Evolutionary conservation across 2,797 vertebrate genomes (phyloP).

Genomic region (Poeciliopsis infans): DNA sequence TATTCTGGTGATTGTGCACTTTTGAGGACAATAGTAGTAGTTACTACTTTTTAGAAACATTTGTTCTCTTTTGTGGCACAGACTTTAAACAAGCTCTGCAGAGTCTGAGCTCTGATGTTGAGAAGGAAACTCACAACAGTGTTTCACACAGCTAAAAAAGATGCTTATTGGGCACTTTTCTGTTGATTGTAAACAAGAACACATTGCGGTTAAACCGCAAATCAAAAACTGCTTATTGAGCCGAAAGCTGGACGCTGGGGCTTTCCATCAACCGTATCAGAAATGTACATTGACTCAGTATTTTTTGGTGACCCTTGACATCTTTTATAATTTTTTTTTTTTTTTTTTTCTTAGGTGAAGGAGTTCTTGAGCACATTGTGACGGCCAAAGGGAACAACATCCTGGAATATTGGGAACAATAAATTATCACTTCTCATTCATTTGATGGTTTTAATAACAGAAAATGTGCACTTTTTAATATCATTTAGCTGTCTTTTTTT

Average conservation of each 20-base stretch:
- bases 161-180: conserved; percentile 52
- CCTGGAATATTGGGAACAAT: background rate
- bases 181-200: conserved; percentile 55
- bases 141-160: conserved; percentile 14
- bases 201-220: conserved; percentile 1
- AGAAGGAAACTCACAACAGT: background rate
- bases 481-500: background rate
- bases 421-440: background rate
- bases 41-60: background rate
- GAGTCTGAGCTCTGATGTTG: too few relatives aligned
- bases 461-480: background rate
- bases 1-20: background rate
- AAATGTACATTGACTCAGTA: background rate
- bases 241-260: background rate
- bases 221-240: background rate
- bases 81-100: background rate
- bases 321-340: conserved; percentile 28
- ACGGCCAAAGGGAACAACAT: background rate
- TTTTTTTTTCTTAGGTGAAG: conserved; percentile 85
- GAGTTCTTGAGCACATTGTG: conserved; percentile 87
- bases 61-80: background rate
- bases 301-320: background rate
- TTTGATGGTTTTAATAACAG: background rate
- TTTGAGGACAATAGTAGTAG: background rate
- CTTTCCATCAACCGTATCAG: background rate